Evolutionary conservation across 2,797 vertebrate genomes (phyloP), one percentile per base, ranked within the genome.

Genomic region (Dipus sagitta): DNA sequence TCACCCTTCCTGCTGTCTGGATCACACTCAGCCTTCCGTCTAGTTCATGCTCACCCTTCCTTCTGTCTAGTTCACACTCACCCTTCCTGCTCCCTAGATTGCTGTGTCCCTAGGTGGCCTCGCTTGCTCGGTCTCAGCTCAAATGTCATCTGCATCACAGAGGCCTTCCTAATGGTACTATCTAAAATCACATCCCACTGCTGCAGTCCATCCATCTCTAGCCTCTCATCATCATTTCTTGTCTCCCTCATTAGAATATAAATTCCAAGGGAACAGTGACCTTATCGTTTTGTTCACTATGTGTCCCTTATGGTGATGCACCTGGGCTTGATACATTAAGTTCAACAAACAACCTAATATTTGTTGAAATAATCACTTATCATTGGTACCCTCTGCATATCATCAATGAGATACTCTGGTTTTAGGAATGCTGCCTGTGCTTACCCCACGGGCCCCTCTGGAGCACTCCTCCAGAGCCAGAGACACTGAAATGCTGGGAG

Each of bases 331-430:
- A 89, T 62, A 79, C 1, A 6, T 74, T 62, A 79, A 82, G 14
- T 82, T 85, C 74, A 87, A 83, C n/a, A 68, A 90, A 72, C 64
- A 74, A 78, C 65, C 54, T 76, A 64, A 60, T n/a, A 77, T 47
- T 24, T 67, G 47, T 18, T 71, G 68, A 60, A 62, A 52, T 62
- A 21, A 77, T 71, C 30, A n/a, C 34, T 79, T 52, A 42, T 65
- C 68, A 28, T 38, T 1, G 24, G 70, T 11, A 0, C 20, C 24
- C 24, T 92, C 34, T 10, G 14, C 5, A 28, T 6, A 32, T 26
- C 13, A 30, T 54, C n/a, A 3, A 65, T 7, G 23, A 58, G 54
- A 74, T 4, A 42, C n/a, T 32, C 47, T 47, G 54, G 54, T 78
- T 64, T 34, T 13, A 38, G 78, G 60, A 54, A 42, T 17, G 15